Evolutionary conservation across 1,140 invertebrate species (phyloP), one percentile per base, ranked within the genome.

Genomic region (Euura saliciscinereae): DNA sequence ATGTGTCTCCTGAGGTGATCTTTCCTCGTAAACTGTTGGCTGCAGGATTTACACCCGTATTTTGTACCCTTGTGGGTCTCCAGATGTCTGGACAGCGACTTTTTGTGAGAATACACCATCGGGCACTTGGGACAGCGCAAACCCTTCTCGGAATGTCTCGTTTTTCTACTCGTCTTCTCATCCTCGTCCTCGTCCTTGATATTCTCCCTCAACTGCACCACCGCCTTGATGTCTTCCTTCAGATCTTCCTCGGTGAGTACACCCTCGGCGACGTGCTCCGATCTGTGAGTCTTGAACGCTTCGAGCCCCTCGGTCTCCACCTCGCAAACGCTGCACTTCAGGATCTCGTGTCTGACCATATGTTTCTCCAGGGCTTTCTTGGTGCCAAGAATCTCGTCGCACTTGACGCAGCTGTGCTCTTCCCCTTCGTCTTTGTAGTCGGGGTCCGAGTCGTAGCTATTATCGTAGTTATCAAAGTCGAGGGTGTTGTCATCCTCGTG

Each of bases 251-350:
- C 82, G 0, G 78, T 78, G 5, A 86, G 71, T 13, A 86, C 75
- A 6, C 82, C 84, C 66, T 86, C 85, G 2, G 85, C 70, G 1
- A 85, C 83, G 6, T 87, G 85, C 10, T 83, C 80, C 0, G 80
- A 73, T 0, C 82, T 76, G 70, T 88, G 85, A 46, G 84, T 77
- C 11, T 74, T 77, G 3, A 87, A 67, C 43, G 83, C 79, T 6
- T 84, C 81, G 43, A 86, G n/a, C 2, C 75, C 75, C 5, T 86
- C 78, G 42, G 83, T 86, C 44, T 82, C 77, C 44, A 83, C 75
- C 0, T 82, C 75, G 44, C 85, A 87, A 8, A 83, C 77, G 5
- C 76, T 85, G 45, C 85, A 87, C 28, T 80, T 82, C 1, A 82
- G 71, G 7, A 43, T 71, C 45, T 71, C 11, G 8, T 85, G 81